Conservation (phyloP, 2,888 invertebrate species). For the Sussaba pulchella region DNA sequence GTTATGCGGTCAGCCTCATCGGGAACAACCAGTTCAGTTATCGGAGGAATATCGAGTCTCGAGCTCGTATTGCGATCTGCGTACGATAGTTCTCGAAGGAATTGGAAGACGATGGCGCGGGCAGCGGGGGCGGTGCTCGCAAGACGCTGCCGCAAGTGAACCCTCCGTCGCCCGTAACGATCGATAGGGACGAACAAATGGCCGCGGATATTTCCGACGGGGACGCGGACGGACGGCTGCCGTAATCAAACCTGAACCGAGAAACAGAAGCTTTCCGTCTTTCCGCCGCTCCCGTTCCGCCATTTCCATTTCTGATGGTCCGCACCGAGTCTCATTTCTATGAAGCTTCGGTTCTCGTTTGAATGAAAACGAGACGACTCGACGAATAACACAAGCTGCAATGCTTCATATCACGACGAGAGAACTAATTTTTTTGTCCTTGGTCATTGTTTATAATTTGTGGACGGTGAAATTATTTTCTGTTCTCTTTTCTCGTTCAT, state of each 20-base stretch:
- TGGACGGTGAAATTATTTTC: slow-evolving; percentile 18
- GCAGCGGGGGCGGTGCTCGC: background rate
- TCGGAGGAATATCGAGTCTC: slow-evolving; percentile 14
- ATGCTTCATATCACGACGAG: slow-evolving; percentile 16
- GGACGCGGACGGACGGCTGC: slow-evolving; percentile 18
- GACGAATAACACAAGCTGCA: slow-evolving; percentile 11
- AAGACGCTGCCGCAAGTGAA: slow-evolving; percentile 6
- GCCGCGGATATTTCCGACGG: slow-evolving; percentile 2
- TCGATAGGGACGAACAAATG: slow-evolving; percentile 24
- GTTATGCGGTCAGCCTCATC: background rate
- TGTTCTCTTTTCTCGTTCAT: slow-evolving; percentile 4
- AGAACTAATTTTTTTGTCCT: background rate
- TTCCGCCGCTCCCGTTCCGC: background rate
- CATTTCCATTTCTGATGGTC: slow-evolving; percentile 32
- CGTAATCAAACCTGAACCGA: slow-evolving; percentile 36
- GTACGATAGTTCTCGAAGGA: background rate
- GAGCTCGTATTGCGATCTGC: slow-evolving; percentile 7
- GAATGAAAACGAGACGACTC: slow-evolving; percentile 8
- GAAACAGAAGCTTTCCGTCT: slow-evolving; percentile 22
- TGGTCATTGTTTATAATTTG: slow-evolving; percentile 34
- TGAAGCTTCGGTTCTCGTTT: background rate
- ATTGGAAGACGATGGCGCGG: background rate
- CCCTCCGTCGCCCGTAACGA: slow-evolving; percentile 27
- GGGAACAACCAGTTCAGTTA: background rate
- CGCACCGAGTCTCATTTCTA: background rate